Base-by-base conservation (phyloP, 2,888 invertebrate species). In the Leucoptera coffeella region DNA sequence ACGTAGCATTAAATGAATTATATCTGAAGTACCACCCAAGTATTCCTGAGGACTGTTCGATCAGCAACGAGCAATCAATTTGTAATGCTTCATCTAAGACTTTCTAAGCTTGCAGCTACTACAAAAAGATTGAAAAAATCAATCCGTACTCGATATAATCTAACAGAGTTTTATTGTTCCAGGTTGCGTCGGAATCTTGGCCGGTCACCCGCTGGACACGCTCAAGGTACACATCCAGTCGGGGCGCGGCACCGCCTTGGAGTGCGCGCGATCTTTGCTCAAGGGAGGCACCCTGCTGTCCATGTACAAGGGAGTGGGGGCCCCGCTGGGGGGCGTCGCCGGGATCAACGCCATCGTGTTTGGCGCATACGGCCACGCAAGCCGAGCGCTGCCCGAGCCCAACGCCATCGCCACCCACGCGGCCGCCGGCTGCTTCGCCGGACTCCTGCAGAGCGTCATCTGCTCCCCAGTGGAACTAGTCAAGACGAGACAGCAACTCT, bases 331-430 rank as follows among this genome's bases (percentile, higher is more conserved):
- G 14, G 93, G 95, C 1, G 82, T 95, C 29, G 88, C 92, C 3
- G 75, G 81, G 19, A 84, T 96, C 13, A 97, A 96, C 56, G 93
- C 96, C 3, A 79, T 95, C 28, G 85, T 92, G 7, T 97, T 97
- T 48, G 95, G 96, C 5, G 84, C 90, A 1, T 93, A 96, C 48
- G 93, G 92, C n/a, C 84, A 86, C 43, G 77, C 84, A 1, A 81
- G 84, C 38, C 74, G 84, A 27, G 58, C 72, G 3, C 49, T 85
- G 26, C 56, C 74, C 0, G 72, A 86, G 35, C 77, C 83, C 1
- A 75, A 84, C 36, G 73, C 81, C 0, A 42, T 89, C 19, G 39
- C 43, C 15, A 74, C 82, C 1, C 83, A 84, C 40, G 82, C 82
- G 23, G 32, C 78, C 2, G 90, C 93, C 1, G 94, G 93, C 0